Percentiles rank a stretch among this genome's conserved stretches.
Conservation (phyloP, 30 jellyfish, hydroid and myxozoan species). For the Chironex yamaguchii region DNA sequence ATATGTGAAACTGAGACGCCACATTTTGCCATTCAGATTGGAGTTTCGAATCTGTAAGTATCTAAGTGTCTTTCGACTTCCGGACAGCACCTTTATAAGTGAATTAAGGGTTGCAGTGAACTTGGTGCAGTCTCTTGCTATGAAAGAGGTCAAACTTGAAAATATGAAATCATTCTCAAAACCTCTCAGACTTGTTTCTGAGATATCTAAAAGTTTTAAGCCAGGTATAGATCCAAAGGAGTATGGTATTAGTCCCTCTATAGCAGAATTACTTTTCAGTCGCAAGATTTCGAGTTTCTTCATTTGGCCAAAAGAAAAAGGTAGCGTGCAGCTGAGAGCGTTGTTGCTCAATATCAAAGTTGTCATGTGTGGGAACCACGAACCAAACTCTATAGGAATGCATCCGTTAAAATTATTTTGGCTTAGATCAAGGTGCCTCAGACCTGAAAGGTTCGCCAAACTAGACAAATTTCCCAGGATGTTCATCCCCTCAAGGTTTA, state of each 20-base stretch:
- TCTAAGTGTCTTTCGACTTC: conserved; percentile 36
- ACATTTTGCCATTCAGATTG: conserved; percentile 50
- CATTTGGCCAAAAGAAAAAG: conserved; percentile 57
- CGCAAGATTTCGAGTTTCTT: conserved; percentile 8
- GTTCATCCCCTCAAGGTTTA: conserved; percentile 57
- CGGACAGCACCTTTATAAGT: conserved; percentile 12
- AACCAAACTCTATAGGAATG: conserved; percentile 67
- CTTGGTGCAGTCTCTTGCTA: conserved; percentile 32
- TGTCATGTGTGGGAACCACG: conserved; percentile 64
- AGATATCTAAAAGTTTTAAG: conserved; percentile 54
- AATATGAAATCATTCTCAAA: conserved; percentile 63
- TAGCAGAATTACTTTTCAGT: conserved; percentile 31
- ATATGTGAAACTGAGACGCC: conserved; percentile 26
- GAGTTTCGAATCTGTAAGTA: conserved; percentile 57
- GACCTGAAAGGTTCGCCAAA: conserved; percentile 46
- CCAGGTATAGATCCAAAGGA: conserved; percentile 37
- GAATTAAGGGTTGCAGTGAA: conserved; percentile 18
- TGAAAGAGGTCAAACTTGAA: conserved; percentile 28
- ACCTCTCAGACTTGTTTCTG: conserved; percentile 50
- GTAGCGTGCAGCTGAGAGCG: conserved; percentile 18
- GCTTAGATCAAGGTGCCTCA: conserved; percentile 29
- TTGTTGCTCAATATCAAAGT: conserved; percentile 55
- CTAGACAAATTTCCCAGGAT: conserved; percentile 23
- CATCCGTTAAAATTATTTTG: conserved; percentile 41
- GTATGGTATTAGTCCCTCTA: conserved; percentile 52